Evolutionary conservation across 2,113 vertebrate genomes (phyloP), one percentile per base, ranked within the genome.

Genomic region (Lophius piscatorius): DNA sequence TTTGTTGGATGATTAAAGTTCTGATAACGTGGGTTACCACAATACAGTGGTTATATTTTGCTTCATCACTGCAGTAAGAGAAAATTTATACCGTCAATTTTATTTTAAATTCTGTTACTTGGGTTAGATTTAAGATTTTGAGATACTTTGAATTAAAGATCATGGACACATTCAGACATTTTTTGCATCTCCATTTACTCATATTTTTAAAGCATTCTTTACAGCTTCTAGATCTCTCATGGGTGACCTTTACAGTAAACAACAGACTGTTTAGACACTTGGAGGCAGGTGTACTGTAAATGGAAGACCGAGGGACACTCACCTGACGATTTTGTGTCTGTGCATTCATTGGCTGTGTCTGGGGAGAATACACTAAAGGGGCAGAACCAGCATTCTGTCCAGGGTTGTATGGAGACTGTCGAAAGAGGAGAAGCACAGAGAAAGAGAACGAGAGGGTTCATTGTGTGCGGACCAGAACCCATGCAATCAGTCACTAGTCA

Each of bases 241-340:
- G n/a, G 21, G 26, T 17, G 4, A 63, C 28, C 17, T 18, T 31
- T 14, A 48, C 28, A 26, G 22, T 29, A 22, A 59, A 80, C 9
- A 9, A 34, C 8, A 60, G 56, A 63, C 28, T 38, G 50, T 45
- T 45, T 45, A 36, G 14, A 21, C 23, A 28, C 22, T 42, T 23
- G 7, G 29, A 49, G 36, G 46, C 28, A 40, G 20, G 38, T 8
- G 4, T 17, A 39, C 31, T 16, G 52, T 46, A 59, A 61, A 65
- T 49, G 28, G 8, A 3, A 18, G 21, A 40, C 14, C 12, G 3
- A 61, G 88, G 42, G 35, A 46, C 13, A 82, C 94, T 96, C 92
- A 98, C 96, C 90, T 96, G 95, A 85, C 97, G 95, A 81, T 91
- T 94, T 81, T 96, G 95, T 83, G 93, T 94, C 90, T 98, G 97